These are phyloP conservation scores for Glareola pratincola DNA, from an alignment of 2,113 vertebrate species.

Conservation along the genomic window DNA sequence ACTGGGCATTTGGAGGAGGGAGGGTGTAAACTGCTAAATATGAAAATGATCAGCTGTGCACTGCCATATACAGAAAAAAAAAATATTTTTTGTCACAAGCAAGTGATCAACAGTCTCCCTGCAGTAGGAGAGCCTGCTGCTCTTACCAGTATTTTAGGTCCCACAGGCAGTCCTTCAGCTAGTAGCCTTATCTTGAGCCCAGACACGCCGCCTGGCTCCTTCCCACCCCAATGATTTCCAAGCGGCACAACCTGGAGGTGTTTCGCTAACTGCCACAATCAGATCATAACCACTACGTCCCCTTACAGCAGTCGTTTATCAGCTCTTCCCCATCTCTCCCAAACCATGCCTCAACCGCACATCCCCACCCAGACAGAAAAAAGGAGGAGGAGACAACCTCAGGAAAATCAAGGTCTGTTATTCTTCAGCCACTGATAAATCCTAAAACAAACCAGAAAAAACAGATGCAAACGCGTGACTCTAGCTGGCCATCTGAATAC, in stretches of 20 bases:
- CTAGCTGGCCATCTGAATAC: not conserved
- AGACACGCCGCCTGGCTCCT: not conserved
- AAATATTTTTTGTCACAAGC: not conserved
- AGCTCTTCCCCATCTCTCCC: not conserved
- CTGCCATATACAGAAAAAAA: not conserved
- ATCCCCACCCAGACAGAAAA: not conserved
- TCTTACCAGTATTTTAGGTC: not conserved
- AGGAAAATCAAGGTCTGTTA: not conserved
- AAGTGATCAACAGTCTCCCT: not conserved
- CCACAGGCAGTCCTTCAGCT: not conserved
- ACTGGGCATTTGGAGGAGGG: not conserved
- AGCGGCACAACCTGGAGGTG: not conserved
- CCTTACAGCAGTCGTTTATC: not conserved
- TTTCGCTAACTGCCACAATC: not conserved
- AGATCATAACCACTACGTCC: not conserved
- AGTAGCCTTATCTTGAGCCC: not conserved
- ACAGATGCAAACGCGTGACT: not conserved
- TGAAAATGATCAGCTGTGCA: not conserved
- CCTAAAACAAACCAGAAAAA: not conserved
- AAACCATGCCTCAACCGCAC: not conserved
- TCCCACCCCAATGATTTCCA: not conserved
- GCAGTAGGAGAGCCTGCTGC: not conserved
- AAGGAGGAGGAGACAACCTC: not conserved
- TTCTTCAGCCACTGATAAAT: not conserved
- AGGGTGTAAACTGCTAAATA: not conserved